A percentile compares a stretch with the other conserved stretches of the same genome.
phyloP scores from a whole-genome alignment of 1,140 invertebrate species.

The Nomia melanderi region DNA sequence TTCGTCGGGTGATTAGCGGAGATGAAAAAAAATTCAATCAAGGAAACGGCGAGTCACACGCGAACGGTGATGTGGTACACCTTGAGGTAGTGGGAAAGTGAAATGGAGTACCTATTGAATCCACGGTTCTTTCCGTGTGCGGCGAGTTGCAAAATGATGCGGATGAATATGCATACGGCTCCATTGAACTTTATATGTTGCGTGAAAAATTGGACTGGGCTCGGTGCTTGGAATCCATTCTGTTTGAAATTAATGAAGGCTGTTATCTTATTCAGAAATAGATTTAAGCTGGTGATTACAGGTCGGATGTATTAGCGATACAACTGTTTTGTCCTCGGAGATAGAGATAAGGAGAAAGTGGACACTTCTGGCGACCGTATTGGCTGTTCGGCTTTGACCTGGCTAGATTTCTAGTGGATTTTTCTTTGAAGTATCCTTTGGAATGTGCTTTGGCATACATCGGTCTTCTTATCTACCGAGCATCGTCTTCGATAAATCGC shows the following conservation, averaged over 20 bases:
- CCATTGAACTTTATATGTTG: not conserved
- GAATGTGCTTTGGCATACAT: too few relatives aligned
- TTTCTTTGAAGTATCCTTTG: too few relatives aligned
- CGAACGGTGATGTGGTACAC: slow-evolving; percentile 4
- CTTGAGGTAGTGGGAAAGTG: slow-evolving; percentile 34
- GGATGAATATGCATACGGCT: not conserved
- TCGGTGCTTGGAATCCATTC: too few relatives aligned
- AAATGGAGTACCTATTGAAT: not conserved
- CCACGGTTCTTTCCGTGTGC: not conserved
- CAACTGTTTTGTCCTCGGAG: too few relatives aligned
- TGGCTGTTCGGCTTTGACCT: too few relatives aligned
- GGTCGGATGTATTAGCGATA: too few relatives aligned
- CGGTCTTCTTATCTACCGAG: too few relatives aligned
- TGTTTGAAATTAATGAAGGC: not conserved
- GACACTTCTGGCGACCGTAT: too few relatives aligned
- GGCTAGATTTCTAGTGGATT: too few relatives aligned
- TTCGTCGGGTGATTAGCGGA: slow-evolving; percentile 14
- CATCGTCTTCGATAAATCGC: too few relatives aligned
- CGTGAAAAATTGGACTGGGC: too few relatives aligned
- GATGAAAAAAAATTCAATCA: slow-evolving; percentile 31
- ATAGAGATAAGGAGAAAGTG: too few relatives aligned
- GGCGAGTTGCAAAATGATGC: not conserved
- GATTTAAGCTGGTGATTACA: not conserved
- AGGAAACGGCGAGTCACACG: slow-evolving; percentile 37
- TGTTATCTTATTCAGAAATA: not conserved